Evolutionary conservation across 1,140 invertebrate genomes (phyloP).

Genomic region (Akabosia matsudoensis): DNA sequence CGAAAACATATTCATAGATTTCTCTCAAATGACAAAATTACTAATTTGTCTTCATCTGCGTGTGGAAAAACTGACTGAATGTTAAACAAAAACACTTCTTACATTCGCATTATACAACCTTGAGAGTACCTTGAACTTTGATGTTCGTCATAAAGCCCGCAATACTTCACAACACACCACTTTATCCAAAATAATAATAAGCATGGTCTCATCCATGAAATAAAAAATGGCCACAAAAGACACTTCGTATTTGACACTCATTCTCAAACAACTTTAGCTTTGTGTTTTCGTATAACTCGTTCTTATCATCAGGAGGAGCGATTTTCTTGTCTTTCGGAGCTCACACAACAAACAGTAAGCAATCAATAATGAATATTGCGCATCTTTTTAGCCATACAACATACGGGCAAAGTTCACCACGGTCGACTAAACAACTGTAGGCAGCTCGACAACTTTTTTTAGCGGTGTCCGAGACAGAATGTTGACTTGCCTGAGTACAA

Average conservation of each 20-base stretch:
- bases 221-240: background rate
- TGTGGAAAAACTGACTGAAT: no score
- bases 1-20: no score
- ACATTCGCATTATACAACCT: background rate
- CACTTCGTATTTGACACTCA: background rate
- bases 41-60: no score
- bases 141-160: slow-evolving; percentile 18
- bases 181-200: background rate
- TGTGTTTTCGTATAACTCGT: slow-evolving; percentile 7
- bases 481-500: no score
- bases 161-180: background rate
- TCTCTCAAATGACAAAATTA: no score
- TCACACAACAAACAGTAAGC: background rate
- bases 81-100: background rate
- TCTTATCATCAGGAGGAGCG: background rate
- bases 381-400: background rate
- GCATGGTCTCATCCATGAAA: background rate
- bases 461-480: no score
- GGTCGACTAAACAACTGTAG: no score
- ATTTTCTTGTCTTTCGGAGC: background rate
- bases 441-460: no score
- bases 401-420: background rate
- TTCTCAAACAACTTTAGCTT: background rate
- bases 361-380: background rate
- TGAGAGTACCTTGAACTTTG: slow-evolving; percentile 24